phyloP scores from a whole-genome alignment of 2,113 vertebrate genomes.

The Nipponia nippon region DNA sequence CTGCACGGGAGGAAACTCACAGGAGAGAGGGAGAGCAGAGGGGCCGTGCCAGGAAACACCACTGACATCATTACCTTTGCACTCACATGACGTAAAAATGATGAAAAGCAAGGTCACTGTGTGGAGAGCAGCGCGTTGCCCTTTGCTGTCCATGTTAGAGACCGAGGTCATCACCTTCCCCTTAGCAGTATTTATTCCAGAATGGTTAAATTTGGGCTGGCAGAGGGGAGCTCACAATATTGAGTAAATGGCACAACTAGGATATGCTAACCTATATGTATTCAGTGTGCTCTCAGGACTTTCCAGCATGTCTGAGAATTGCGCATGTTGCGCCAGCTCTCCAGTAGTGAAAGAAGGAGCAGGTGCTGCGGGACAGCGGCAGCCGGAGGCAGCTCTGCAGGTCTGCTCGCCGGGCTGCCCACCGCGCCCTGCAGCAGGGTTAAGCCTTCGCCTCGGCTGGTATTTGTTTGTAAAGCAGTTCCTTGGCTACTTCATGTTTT shows the following conservation, averaged over 20 bases:
- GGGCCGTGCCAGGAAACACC: neutral
- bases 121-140: neutral
- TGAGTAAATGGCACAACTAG: neutral
- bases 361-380: neutral
- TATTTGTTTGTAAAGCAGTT: neutral
- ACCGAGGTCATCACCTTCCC: neutral
- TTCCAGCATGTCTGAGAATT: neutral
- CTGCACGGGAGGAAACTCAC: neutral
- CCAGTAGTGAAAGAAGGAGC: neutral
- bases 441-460: neutral
- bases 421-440: neutral
- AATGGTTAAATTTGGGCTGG: neutral
- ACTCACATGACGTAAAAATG: neutral
- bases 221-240: neutral
- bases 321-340: neutral
- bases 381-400: neutral
- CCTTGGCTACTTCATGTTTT: slow-evolving; percentile 35
- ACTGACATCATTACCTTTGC: neutral
- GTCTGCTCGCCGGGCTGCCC: accelerated
- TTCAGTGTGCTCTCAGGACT: neutral
- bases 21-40: neutral
- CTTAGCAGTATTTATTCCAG: neutral
- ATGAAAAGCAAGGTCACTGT: neutral
- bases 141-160: neutral
- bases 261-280: neutral